Evolutionary conservation across 23 tunicate species (phyloP), one percentile per base, ranked within the genome.

Genomic region (Halocynthia aurantium): DNA sequence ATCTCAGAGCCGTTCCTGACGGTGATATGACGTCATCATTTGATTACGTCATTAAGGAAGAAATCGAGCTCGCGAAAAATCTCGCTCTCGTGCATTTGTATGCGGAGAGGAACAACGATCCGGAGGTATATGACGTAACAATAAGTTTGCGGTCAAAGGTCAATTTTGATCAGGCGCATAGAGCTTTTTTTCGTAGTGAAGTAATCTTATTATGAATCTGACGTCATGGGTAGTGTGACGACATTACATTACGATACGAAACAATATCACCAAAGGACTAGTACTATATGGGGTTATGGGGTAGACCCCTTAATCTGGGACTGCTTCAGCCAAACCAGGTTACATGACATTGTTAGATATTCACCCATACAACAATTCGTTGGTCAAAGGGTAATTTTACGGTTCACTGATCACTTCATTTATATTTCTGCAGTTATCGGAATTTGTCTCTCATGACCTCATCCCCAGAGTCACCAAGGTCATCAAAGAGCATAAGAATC

Each of bases 391-490:
- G 19, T 19, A 22, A 60, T n/a, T n/a, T 60, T n/a, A n/a, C 17
- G 64, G n/a, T 15, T 15, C 17, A n/a, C 64, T 60, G n/a, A 15
- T 15, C n/a, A 60, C 17, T 50, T 17, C 21, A 9, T 10, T 18
- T 11, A 52, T 69, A 67, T 61, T 71, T 51, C 70, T 82, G 54
- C 76, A 89, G 96, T 50, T 84, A 7, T 75, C 73, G 18, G 89
- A 89, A 40, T 80, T 84, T 7, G 57, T 89, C 5, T 20, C 62
- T 52, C 77, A 83, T 21, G 96, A 89, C 53, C 60, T 89, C 15
- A 65, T 89, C 44, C 88, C 96, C 6, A 81, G 76, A 57, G 54
- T 89, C 15, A 78, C 87, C 9, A 84, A 84, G 55, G 51, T 69
- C 11, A 22, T 87, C 75, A 81, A 82, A 52, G 68, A 44, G 58